A percentile compares a stretch with the other conserved stretches of the same genome.
Evolutionary conservation across 2,113 vertebrate genomes (phyloP).

Genomic region (Carettochelys insculpta): DNA sequence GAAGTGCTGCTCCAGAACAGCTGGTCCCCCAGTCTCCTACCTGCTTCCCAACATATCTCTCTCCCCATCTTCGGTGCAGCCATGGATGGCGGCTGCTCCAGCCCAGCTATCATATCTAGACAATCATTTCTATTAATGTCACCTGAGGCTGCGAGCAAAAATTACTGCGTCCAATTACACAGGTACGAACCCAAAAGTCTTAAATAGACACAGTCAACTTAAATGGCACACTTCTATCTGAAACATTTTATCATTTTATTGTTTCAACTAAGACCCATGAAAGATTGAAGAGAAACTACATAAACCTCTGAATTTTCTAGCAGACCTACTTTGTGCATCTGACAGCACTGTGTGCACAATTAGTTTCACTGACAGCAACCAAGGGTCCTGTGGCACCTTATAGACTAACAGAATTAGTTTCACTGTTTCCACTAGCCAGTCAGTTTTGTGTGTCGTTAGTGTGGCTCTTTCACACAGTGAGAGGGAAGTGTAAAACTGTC

Average conservation of each 20-base stretch:
- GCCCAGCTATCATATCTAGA: too few relatives aligned
- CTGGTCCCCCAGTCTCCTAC: too few relatives aligned
- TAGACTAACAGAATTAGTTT: neutral
- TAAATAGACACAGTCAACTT: neutral
- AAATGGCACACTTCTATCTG: neutral
- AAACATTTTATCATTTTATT: neutral
- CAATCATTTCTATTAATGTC: neutral
- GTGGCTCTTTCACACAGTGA: neutral
- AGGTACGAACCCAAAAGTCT: neutral
- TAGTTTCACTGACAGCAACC: neutral
- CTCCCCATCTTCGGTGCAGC: too few relatives aligned
- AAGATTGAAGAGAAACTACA: neutral
- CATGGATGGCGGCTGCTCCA: too few relatives aligned
- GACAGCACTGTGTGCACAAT: neutral
- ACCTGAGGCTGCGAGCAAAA: neutral
- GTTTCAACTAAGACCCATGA: neutral
- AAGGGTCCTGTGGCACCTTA: too few relatives aligned
- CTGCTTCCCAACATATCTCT: too few relatives aligned
- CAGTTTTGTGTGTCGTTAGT: neutral
- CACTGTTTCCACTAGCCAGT: neutral
- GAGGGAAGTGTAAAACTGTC: neutral
- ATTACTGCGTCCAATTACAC: neutral
- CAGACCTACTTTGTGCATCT: neutral
- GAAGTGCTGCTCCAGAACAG: too few relatives aligned
- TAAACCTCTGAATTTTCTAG: neutral